Base-by-base conservation (phyloP, 1,140 invertebrate genomes). In the Scaptomyza pallida region DNA sequence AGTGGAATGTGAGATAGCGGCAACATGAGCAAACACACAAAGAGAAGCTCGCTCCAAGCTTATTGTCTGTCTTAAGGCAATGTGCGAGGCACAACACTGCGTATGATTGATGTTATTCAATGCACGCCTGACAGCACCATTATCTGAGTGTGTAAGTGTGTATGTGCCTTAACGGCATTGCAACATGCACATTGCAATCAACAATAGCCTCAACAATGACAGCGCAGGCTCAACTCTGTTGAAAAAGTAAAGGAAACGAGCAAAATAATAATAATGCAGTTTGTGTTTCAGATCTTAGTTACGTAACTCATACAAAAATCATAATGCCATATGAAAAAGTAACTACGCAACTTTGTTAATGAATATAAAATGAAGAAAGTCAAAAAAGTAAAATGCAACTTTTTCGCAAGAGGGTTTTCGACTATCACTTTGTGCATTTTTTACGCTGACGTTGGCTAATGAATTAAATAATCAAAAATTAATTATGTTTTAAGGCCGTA, bases 41-140 rank as follows among this genome's bases (percentile, higher is more conserved):
- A 23, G 3, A 33, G 35, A 6, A 59, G 70, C 37, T 13, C 17
- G 63, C 50, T 62, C 57, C 60, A 54, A 81, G 75, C n/a, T 61
- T 76, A 82, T 70, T 70, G 30, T 70, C 21, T 65, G 69, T 69
- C 79, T 85, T 60, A 80, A 69, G 60, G 30, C 75, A 47, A 47
- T 33, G 33, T 60, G 59, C 64, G 33, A 17, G n/a, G 70, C 41
- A 79, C 76, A 64, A 65, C 76, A 50, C 67, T 75, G 80, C 72
- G 79, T 80, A 83, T 83, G 79, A 83, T 83, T 83, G 79, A 83
- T 83, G 79, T 83, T 76, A 55, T 74, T 65, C 81, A 59, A 83
- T 83, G 68, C 80, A 48, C 72, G 50, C 43, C 55, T 83, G 79
- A 83, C 79, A 83, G 72, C 78, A 61, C 68, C 76, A 85, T 83